phyloP scores from a whole-genome alignment of 2,888 invertebrate genomes.

The Venusia cambrica region DNA sequence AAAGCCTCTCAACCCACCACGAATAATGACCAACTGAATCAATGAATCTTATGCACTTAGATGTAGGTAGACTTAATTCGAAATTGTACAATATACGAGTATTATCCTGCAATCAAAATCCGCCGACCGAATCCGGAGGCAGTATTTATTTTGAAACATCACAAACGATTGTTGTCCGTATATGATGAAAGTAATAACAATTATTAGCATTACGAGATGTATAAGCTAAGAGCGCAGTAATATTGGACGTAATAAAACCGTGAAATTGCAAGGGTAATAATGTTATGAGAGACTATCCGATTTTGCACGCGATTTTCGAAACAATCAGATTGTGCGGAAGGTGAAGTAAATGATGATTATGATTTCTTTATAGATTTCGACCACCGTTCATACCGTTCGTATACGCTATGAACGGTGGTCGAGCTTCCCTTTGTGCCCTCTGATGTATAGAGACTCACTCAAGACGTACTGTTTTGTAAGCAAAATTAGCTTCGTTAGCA shows the following conservation, averaged over 20 bases:
- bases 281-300: constrained; percentile 5
- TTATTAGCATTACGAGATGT: constrained; percentile 37
- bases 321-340: neutral
- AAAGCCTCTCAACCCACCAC: no score
- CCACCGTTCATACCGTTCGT: no score
- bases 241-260: constrained; percentile 42
- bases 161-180: constrained; percentile 28
- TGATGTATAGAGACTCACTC: no score
- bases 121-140: constrained; percentile 21
- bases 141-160: constrained; percentile 29
- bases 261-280: constrained; percentile 40
- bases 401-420: no score
- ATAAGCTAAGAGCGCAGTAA: constrained; percentile 39
- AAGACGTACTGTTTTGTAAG: no score
- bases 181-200: constrained; percentile 32
- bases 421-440: no score
- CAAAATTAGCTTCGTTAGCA: no score
- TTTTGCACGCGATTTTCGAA: neutral
- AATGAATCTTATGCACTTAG: no score
- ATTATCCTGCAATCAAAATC: constrained; percentile 5
- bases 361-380: no score
- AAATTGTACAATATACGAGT: constrained; percentile 10
- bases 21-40: no score
- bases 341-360: no score
- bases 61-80: no score